Evolutionary conservation across 2,113 vertebrate species (phyloP), one percentile per base, ranked within the genome.

Genomic region (Lepisosteus osseus): DNA sequence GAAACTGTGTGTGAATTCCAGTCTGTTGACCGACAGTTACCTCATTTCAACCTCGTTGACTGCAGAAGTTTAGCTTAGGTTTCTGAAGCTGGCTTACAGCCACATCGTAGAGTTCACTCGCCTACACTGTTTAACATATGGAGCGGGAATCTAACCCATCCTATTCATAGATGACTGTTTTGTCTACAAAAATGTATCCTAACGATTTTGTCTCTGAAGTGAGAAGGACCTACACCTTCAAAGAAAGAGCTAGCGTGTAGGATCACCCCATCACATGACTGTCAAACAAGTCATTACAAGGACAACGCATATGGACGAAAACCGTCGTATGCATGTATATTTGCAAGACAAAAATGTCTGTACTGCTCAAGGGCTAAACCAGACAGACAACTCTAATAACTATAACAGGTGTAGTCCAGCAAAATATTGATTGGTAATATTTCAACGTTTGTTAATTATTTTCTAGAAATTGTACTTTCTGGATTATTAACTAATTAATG

Each of bases 61-160:
- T 51, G 9, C 5, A 6, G 47, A 29, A 9, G 47, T 9, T 51
- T 51, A n/a, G 9, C 12, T 13, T 4, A 8, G 14, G 12, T 42
- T n/a, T 14, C 66, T 55, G 55, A 1, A 51, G 13, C 61, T 84
- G 86, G 85, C 78, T 9, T 13, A 8, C 43, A 57, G 80, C 84
- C 86, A 84, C 66, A 64, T 29, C 81, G 73, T 76, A 78, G 66
- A 83, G 75, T 85, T 81, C 84, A 72, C 70, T 72, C 84, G 62
- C 54, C 43, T 67, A 56, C 65, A 67, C 51, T 65, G 73, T 82
- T 81, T 69, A 81, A 74, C 74, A 80, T 74, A 72, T 81, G 69
- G 56, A 3, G 14, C 73, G 85, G 77, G 84, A 85, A 76, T 73
- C 74, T 29, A 40, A 79, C 82, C 81, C 83, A 81, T 74, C 77